Conservation (phyloP, 2,113 vertebrate genomes). For the cattle (Bos taurus) region ARS-UCD2.0 NC_037338.1:45136001-45136500, state of each 20-base stretch:
- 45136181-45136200: background rate
- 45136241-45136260: background rate
- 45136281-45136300: background rate
- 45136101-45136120: slow-evolving; percentile 34
- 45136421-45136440: background rate
- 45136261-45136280: background rate
- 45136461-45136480: background rate
- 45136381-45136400: background rate
- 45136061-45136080: slow-evolving; percentile 25
- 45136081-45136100: background rate
- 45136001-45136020: slow-evolving; percentile 20
- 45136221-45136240: background rate
- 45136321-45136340: background rate
- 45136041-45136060: background rate
- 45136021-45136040: slow-evolving; percentile 48
- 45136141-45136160: background rate
- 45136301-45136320: background rate
- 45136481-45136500: slow-evolving; percentile 16
- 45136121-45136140: background rate
- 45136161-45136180: background rate
- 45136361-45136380: background rate
- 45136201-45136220: background rate
- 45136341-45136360: background rate
- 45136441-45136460: background rate
- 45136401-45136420: background rate